Base-by-base conservation (phyloP, 2,888 invertebrate genomes). In the Atrina japonica region DNA sequence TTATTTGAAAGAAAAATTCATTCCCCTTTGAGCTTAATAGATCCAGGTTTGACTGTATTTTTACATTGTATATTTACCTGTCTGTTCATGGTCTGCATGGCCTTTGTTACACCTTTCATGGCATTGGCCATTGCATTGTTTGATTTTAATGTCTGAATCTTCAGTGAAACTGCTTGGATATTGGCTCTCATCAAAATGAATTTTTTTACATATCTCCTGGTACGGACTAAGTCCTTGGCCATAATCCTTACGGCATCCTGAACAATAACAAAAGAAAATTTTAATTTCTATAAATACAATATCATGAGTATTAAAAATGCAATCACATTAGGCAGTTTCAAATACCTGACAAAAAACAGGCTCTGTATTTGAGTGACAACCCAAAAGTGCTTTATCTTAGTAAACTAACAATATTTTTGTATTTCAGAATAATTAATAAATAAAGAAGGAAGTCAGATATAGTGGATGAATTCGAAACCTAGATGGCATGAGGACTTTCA, bases 161-260 rank as follows among this genome's bases (percentile, higher is more conserved):
- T 99, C 66, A 99, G 93, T 0, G 98, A 95, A 7, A 90, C 90
- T n/a, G 89, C 90, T 68, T 99, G 99, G 85, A 99, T 99, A 91
- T 99, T 99, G 0, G 99, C 99, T 90, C 96, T 96, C 99, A 99
- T 99, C 80, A 99, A 91, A 94, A 99, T 99, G 90, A 99, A 99
- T 91, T 99, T 99, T 91, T 99, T 98, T 60, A 95, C 95, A 88
- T 99, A 98, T 40, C 92, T 94, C 73, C 99, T 93, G 0, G 99
- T 99, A 80, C 99, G 93, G 6, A 99, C 99, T 80, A 99, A 92
- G 92, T 99, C 99, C 90, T 97, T 97, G 0, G 99, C 99, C 99
- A 99, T 99, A 82, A 99, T 98, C 93, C 98, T 99, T 0, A 99
- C 99, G 16, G 99, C 97, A 92, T 99, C 99, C 97, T 97, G 88